Base-by-base conservation (phyloP, 2,113 vertebrate genomes). In the Cavia aperea region DNA sequence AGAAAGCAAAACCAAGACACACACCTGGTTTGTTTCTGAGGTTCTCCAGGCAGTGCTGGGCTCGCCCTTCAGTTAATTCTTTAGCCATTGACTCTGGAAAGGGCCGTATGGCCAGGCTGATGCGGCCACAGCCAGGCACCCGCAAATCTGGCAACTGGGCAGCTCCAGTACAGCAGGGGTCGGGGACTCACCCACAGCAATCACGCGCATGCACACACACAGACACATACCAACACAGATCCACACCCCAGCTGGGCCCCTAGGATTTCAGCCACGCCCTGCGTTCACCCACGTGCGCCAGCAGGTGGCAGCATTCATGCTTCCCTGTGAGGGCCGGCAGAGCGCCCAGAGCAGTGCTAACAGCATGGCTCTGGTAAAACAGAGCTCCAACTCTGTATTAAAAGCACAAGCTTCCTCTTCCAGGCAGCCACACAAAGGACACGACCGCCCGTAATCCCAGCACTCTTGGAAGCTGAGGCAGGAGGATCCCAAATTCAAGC, bases 241-340 rank as follows among this genome's bases (percentile, higher is more conserved):
- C 14, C 66, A 19, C 66, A 18, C 26, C 65, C 56, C 15, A 15
- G 56, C 18, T 7, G 7, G 7, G 36, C 7, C 36, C 23, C 21
- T 31, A 12, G 72, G 46, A 46, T 14, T 23, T 19, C 26, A 43
- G 83, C n/a, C 49, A n/a, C 26, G 6, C 49, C 46, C 24, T 56
- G 51, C 72, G 94, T 65, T 88, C 16, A 43, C 14, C 56, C 36
- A 63, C 19, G 62, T 65, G 68, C 12, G 92, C 77, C 96, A 96
- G 95, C 92, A 95, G 95, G 95, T 95, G 96, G 95, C 96, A 96
- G 96, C 93, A 94, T 79, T 84, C 72, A 39, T 83, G 91, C 51
- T 81, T 91, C 90, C 93, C 87, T 36, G 24, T 82, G 39, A 73
- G 29, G 68, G 56, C 86, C 39, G 24, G 46, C 10, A 39, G 29